Evolutionary conservation across 2,888 invertebrate species (phyloP), one percentile per base, ranked within the genome.

Genomic region (Leptinotarsa tumamoca): DNA sequence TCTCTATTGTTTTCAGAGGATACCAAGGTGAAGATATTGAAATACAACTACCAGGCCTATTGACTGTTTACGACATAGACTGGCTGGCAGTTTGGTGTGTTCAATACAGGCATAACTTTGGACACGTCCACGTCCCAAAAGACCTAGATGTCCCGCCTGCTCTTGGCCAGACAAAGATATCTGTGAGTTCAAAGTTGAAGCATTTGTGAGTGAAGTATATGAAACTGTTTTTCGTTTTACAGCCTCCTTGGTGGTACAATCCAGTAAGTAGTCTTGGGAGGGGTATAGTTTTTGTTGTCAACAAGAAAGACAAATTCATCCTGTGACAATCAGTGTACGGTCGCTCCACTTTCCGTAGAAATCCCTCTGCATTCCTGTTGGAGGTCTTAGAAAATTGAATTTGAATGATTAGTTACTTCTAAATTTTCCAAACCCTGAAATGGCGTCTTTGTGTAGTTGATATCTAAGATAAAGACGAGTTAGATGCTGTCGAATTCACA

Each of bases 161-260:
- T 1, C 87, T 97, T 78, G 96, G 96, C 21, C 96, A 96, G 89
- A 96, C 96, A 0, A 96, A 96, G 90, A 95, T 96, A 79, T 95
- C 96, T 89, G 96, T 96, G 91, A 92, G 92, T 89, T 52, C 43
- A 17, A 33, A 33, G 66, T 14, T 66, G 27, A 54, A 68, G 7
- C 4, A 1, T 68, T 18, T 13, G 52, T 49, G 4, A 54, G 18
- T 18, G 54, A 10, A n/a, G 13, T 10, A 54, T n/a, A 54, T 54
- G 5, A 18, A 18, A 18, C 18, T 10, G 54, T 58, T 49, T 73
- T 72, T 71, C 77, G 77, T 79, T 78, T 79, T 79, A 71, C 89
- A 96, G 96, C 96, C 96, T 87, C 93, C 95, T 86, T 96, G 96
- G 96, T 96, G 96, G 96, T 96, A 96, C 90, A 95, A 95, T 89